Conservation (phyloP, 2,888 invertebrate genomes). For the Lasioglossum villosulum region DNA sequence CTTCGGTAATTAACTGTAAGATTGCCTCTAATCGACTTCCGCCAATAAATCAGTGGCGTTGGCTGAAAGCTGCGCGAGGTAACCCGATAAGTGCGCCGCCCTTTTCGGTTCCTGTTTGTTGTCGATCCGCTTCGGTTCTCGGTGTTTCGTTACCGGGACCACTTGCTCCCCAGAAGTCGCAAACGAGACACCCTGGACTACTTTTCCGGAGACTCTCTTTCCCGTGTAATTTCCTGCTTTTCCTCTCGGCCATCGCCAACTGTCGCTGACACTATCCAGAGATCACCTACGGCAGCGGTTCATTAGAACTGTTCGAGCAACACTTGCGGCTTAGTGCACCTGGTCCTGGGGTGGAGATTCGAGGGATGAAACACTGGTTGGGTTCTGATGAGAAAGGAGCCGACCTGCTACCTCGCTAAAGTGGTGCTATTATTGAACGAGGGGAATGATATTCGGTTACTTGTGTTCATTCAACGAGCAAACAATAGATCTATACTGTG, state of each 20-base stretch:
- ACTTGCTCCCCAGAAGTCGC: conserved; percentile 68
- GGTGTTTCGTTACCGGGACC: conserved; percentile 69
- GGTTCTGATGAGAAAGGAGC: not conserved
- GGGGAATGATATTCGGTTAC: not conserved
- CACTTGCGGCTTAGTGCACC: conserved; percentile 68
- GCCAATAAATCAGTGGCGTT: conserved; percentile 76
- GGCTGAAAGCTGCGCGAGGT: conserved; percentile 62
- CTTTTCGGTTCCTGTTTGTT: conserved; percentile 80
- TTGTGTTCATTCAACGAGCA: not conserved
- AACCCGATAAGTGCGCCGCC: conserved; percentile 76
- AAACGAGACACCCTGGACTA: conserved; percentile 38
- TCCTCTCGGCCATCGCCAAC: conserved; percentile 30
- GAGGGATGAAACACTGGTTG: not conserved
- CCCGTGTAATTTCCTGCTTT: conserved; percentile 44
- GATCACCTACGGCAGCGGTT: conserved; percentile 53
- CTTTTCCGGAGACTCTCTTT: conserved; percentile 28
- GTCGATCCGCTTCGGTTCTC: conserved; percentile 68
- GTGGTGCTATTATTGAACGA: not conserved
- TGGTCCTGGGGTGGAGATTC: conserved; percentile 45
- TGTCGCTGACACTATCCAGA: conserved; percentile 63
- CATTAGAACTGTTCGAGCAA: conserved; percentile 64
- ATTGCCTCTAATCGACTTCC: conserved; percentile 80
- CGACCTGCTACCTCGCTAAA: not conserved
- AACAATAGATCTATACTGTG: not conserved
- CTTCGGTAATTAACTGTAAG: conserved; percentile 73